phyloP scores from a whole-genome alignment of 2,113 vertebrate genomes.

The Xiphorhynchus elegans region DNA sequence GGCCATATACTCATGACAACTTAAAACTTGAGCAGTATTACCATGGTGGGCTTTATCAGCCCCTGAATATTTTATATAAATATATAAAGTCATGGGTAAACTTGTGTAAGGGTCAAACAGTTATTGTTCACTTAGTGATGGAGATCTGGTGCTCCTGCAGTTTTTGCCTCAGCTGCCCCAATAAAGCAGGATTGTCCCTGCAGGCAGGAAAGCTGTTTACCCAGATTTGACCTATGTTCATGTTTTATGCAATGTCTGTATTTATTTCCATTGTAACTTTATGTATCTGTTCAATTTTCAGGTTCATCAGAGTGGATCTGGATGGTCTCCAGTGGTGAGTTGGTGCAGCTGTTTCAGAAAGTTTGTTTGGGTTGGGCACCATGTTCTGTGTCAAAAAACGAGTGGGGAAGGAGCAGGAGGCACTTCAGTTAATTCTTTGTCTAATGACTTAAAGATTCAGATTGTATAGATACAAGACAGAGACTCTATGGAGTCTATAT shows the following conservation, averaged over 20 bases:
- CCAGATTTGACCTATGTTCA: rapidly evolving
- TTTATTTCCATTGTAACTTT: not conserved
- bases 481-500: not conserved
- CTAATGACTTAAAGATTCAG: not conserved
- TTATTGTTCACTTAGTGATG: not conserved
- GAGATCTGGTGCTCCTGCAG: not conserved
- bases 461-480: not conserved
- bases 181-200: not conserved
- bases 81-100: not conserved
- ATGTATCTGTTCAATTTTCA: slow-evolving; percentile 11
- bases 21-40: not conserved
- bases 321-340: slow-evolving; percentile 99
- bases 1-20: rapidly evolving
- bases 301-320: slow-evolving; percentile 98
- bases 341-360: not conserved
- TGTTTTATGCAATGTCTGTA: rapidly evolving
- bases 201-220: not conserved
- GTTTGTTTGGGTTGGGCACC: not conserved
- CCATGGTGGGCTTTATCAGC: not conserved
- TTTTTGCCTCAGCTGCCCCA: not conserved
- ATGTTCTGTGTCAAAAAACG: not conserved
- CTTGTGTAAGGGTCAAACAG: not conserved
- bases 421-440: not conserved
- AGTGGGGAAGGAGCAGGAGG: not conserved
- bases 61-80: not conserved